phyloP scores from a whole-genome alignment of 2,113 vertebrate species.

The Pogona vitticeps region DNA sequence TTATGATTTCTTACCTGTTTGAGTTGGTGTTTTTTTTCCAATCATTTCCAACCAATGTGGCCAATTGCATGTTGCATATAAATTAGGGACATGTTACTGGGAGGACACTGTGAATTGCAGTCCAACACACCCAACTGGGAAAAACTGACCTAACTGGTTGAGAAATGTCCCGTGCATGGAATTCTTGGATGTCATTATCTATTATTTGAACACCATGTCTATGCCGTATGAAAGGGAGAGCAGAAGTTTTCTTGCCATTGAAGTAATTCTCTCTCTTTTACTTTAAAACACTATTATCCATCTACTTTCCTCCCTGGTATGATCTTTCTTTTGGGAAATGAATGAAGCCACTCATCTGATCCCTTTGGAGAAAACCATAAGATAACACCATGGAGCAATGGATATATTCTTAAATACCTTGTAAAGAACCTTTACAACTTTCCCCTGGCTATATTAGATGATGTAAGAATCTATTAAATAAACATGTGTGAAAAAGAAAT shows the following conservation, averaged over 20 bases:
- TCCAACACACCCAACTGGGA: too few relatives aligned
- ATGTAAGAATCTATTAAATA: not conserved
- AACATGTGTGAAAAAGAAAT: not conserved
- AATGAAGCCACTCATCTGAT: not conserved
- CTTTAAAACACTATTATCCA: not conserved
- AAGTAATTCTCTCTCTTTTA: not conserved
- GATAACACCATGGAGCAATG: not conserved
- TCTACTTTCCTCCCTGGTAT: not conserved
- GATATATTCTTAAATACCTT: not conserved
- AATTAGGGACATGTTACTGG: too few relatives aligned
- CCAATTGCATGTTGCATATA: too few relatives aligned
- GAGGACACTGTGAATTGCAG: too few relatives aligned
- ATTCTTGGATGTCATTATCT: too few relatives aligned
- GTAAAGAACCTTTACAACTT: not conserved
- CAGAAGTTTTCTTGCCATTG: not conserved
- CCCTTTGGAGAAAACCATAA: not conserved
- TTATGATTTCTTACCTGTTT: too few relatives aligned
- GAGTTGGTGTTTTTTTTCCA: too few relatives aligned
- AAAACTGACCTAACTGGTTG: not conserved
- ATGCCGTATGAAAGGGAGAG: not conserved
- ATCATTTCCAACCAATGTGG: too few relatives aligned
- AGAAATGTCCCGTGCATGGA: not conserved
- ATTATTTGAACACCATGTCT: not conserved
- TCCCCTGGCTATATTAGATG: not conserved
- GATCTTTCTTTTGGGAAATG: not conserved